phyloP scores from a whole-genome alignment of 2,888 invertebrate species.

The Notodonta dromedarius region DNA sequence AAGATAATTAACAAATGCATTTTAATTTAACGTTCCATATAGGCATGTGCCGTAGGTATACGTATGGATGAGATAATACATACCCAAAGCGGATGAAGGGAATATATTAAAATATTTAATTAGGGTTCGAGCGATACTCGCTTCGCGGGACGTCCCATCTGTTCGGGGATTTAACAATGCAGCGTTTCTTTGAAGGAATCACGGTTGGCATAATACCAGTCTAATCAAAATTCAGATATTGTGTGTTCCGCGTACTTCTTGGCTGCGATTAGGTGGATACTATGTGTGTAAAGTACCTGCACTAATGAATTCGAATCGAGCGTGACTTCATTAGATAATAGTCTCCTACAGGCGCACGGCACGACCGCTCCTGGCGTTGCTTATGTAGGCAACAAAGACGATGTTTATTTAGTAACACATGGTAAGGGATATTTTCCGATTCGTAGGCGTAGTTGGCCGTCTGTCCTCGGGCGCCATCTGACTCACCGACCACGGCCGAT shows the following conservation, averaged over 20 bases:
- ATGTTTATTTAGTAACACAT: conserved; percentile 61
- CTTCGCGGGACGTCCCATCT: conserved; percentile 60
- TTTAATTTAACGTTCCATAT: conserved; percentile 56
- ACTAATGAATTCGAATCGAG: conserved; percentile 52
- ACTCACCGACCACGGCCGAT: conserved; percentile 74
- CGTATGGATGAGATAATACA: conserved; percentile 49
- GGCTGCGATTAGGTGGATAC: conserved; percentile 34
- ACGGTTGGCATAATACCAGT: conserved; percentile 60
- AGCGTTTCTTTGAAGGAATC: conserved; percentile 63
- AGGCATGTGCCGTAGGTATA: conserved; percentile 27
- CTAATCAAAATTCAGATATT: conserved; percentile 70
- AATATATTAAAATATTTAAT: conserved; percentile 80
- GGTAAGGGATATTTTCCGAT: conserved; percentile 63
- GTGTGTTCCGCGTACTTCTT: conserved; percentile 53
- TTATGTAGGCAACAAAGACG: conserved; percentile 40
- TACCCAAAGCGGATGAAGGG: conserved; percentile 57
- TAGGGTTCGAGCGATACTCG: conserved; percentile 62
- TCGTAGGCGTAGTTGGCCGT: conserved; percentile 71
- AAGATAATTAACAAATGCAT: conserved; percentile 38
- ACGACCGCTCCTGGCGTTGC: conserved; percentile 32
- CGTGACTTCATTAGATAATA: conserved; percentile 55
- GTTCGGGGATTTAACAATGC: conserved; percentile 59
- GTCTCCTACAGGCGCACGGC: conserved; percentile 33
- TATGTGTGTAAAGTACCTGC: conserved; percentile 42
- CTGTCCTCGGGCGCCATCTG: conserved; percentile 72